Conservation (phyloP, 30 jellyfish, hydroid and myxozoan species). For the Sanderia malayensis region DNA sequence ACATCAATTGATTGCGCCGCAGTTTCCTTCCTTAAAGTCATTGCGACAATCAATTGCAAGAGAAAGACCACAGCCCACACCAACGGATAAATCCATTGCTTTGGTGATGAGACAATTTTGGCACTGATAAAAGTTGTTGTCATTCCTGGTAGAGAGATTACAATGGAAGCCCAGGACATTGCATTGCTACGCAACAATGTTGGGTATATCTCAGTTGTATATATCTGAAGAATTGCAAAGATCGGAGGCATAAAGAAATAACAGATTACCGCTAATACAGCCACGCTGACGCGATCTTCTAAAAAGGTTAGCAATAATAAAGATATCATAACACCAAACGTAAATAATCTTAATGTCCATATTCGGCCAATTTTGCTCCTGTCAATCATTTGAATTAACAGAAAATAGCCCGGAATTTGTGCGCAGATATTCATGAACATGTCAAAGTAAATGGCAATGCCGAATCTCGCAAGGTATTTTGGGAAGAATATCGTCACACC, state of each 20-base stretch:
- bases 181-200: constrained; percentile 46
- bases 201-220: constrained; percentile 67
- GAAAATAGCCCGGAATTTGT: constrained; percentile 36
- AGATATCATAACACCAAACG: constrained; percentile 24
- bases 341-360: constrained; percentile 20
- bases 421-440: constrained; percentile 50
- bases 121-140: constrained; percentile 63
- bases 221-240: constrained; percentile 36
- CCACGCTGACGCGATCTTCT: constrained; percentile 8
- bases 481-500: constrained; percentile 63
- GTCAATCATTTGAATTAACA: constrained; percentile 47
- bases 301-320: constrained; percentile 12
- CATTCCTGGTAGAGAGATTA: constrained; percentile 54
- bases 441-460: constrained; percentile 30
- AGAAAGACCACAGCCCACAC: constrained; percentile 53
- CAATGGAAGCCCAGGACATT: constrained; percentile 46
- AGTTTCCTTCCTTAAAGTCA: constrained; percentile 52
- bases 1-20: constrained; percentile 13
- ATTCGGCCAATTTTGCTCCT: constrained; percentile 38
- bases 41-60: constrained; percentile 27
- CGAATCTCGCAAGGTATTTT: constrained; percentile 37
- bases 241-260: constrained; percentile 72
- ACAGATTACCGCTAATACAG: constrained; percentile 44
- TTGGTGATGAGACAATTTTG: constrained; percentile 16
- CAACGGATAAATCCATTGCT: constrained; percentile 53